These are phyloP conservation scores for Morus bassanus DNA, from an alignment of 2,797 vertebrate species.

Conservation along the genomic window DNA sequence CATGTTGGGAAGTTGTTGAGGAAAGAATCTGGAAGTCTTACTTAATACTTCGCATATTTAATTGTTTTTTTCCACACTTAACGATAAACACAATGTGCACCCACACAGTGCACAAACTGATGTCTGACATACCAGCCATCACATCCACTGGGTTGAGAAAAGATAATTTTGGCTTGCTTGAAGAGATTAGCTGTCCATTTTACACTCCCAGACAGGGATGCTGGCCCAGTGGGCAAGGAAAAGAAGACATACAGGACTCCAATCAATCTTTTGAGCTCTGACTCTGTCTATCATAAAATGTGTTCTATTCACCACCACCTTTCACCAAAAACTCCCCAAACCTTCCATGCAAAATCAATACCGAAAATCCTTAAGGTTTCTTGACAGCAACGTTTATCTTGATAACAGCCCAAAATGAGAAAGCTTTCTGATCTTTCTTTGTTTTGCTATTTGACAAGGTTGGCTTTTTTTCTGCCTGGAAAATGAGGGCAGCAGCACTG, in stretches of 20 bases:
- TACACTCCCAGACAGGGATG: background rate
- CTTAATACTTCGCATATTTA: background rate
- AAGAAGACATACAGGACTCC: background rate
- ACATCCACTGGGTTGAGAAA: background rate
- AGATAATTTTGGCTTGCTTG: background rate
- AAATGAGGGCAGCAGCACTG: background rate
- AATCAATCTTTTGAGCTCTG: background rate
- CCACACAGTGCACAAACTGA: background rate
- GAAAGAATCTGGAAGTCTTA: background rate
- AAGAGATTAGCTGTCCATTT: background rate
- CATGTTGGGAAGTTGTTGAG: background rate
- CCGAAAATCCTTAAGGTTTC: background rate
- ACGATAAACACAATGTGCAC: background rate
- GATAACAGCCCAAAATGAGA: background rate
- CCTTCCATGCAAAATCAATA: background rate
- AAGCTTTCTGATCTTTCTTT: background rate
- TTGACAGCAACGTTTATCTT: background rate
- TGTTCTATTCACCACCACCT: background rate
- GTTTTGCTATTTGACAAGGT: background rate
- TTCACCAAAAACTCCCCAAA: background rate
- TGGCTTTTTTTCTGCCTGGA: background rate
- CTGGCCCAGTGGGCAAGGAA: background rate
- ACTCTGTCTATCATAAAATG: background rate
- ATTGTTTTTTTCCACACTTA: background rate
- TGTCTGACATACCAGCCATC: background rate